These are phyloP conservation scores for Mustela nigripes DNA, from an alignment of 2,113 vertebrate species.

Conservation along the genomic window DNA sequence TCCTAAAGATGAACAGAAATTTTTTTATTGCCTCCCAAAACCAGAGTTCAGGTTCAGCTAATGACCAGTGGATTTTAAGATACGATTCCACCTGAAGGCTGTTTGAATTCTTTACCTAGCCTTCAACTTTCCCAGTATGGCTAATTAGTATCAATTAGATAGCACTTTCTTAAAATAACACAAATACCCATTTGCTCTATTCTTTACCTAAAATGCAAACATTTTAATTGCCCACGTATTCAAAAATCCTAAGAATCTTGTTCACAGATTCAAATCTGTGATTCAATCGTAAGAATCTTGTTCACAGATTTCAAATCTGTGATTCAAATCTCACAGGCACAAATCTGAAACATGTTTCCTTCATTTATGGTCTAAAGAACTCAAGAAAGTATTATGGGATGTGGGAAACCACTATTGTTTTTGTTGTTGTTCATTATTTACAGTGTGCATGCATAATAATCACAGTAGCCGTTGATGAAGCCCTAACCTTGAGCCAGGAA, in stretches of 20 bases:
- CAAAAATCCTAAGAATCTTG: background rate
- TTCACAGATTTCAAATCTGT: too few species aligned
- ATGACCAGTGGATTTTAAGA: background rate
- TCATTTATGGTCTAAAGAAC: background rate
- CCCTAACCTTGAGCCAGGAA: background rate
- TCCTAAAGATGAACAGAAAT: background rate
- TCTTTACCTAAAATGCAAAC: background rate
- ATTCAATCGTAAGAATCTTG: background rate
- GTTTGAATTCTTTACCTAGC: background rate
- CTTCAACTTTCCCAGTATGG: background rate
- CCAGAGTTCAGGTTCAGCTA: background rate
- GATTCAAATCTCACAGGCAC: too few species aligned
- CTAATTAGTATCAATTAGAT: background rate
- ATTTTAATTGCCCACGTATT: slow-evolving; percentile 25
- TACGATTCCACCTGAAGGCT: background rate
- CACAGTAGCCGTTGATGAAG: background rate
- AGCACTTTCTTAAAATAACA: background rate
- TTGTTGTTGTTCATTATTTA: background rate
- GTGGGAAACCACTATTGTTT: background rate
- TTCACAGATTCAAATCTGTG: too few species aligned
- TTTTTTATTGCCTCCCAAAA: slow-evolving; percentile 1
- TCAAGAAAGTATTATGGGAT: background rate
- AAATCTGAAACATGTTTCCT: background rate
- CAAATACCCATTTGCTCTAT: background rate
- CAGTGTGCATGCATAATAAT: background rate